phyloP scores from a whole-genome alignment of 2,888 invertebrate genomes.

The Diogma glabrata region DNA sequence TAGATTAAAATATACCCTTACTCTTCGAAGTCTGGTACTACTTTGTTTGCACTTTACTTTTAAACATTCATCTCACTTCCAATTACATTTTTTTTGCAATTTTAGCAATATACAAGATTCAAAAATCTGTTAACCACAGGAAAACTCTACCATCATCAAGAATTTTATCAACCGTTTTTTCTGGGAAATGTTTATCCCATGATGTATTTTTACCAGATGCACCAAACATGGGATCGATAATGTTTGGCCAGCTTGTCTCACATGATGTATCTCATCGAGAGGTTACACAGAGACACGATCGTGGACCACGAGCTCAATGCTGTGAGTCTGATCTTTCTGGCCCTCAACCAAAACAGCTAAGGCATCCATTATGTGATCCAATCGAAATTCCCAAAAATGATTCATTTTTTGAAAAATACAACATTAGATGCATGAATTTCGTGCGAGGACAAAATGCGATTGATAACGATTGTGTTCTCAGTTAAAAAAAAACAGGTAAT shows the following conservation, averaged over 20 bases:
- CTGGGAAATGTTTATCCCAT: neutral
- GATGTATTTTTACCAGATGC: neutral
- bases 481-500: too few relatives aligned
- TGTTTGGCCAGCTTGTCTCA: neutral
- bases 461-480: conserved; percentile 1
- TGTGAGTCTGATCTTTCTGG: conserved; percentile 5
- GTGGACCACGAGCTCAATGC: neutral
- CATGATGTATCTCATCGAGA: neutral
- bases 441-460: neutral
- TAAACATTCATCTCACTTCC: too few relatives aligned
- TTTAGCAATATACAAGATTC: conserved; percentile 1
- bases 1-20: neutral
- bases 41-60: neutral
- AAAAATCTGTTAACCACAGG: neutral
- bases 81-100: too few relatives aligned
- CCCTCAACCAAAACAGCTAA: neutral
- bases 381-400: neutral
- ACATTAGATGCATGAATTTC: neutral
- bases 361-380: neutral
- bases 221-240: neutral
- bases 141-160: neutral
- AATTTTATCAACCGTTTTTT: neutral
- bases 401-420: neutral
- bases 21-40: neutral
- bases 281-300: neutral